Conservation (phyloP, 2,797 vertebrate genomes). For the Apogon hyalosoma region DNA sequence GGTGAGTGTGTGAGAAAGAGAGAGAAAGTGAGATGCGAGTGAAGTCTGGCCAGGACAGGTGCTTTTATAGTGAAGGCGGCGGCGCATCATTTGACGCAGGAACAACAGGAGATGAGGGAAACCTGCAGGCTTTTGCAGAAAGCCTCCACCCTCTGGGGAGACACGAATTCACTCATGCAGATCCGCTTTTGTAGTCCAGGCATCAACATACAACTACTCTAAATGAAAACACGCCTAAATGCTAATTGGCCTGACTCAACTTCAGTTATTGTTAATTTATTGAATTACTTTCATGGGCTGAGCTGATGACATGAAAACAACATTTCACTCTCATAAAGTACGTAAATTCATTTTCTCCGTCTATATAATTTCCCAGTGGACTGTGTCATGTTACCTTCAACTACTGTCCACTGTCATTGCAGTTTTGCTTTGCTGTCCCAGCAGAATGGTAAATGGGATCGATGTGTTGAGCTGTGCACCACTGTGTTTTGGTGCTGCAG, state of each 20-base stretch:
- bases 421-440: constrained; percentile 68
- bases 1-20: constrained; percentile 44
- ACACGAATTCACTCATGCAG: constrained; percentile 71
- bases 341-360: not conserved
- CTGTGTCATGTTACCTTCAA: constrained; percentile 38
- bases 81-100: constrained; percentile 85
- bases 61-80: constrained; percentile 77
- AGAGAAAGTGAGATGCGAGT: constrained; percentile 80
- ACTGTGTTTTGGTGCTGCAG: constrained; percentile 69
- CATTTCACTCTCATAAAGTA: not conserved
- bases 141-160: constrained; percentile 67
- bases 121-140: constrained; percentile 83
- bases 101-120: constrained; percentile 66
- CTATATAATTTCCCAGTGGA: constrained; percentile 11
- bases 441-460: constrained; percentile 66
- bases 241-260: not conserved
- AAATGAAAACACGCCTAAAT: not conserved
- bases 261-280: constrained; percentile 1
- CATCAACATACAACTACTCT: constrained; percentile 21
- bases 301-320: not conserved
- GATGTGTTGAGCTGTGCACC: constrained; percentile 57
- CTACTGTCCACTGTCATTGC: constrained; percentile 60
- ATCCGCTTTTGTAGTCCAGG: constrained; percentile 35
- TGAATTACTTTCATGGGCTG: not conserved
- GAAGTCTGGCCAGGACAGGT: constrained; percentile 70